phyloP scores from a whole-genome alignment of 2,113 vertebrate genomes.

The Ornithorhynchus anatinus region DNA sequence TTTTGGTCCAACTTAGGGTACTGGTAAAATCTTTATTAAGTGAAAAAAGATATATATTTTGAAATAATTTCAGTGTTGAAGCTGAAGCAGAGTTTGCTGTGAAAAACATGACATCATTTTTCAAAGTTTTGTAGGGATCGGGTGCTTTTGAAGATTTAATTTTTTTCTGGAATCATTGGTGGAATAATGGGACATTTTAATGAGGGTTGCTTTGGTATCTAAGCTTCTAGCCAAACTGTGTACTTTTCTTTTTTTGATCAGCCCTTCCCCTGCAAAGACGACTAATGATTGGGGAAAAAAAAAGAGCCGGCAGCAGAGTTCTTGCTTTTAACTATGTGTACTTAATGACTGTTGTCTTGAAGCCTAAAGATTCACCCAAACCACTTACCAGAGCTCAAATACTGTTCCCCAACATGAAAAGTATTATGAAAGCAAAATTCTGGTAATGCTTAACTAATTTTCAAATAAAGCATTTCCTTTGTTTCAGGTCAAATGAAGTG shows the following conservation, averaged over 20 bases:
- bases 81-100: neutral
- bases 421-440: rapidly evolving
- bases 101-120: neutral
- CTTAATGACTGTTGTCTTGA: too few relatives aligned
- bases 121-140: neutral
- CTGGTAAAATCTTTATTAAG: slow-evolving; percentile 4
- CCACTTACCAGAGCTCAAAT: too few relatives aligned
- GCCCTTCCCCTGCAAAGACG: too few relatives aligned
- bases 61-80: rapidly evolving
- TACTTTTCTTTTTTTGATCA: too few relatives aligned
- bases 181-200: too few relatives aligned
- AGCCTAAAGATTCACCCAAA: too few relatives aligned
- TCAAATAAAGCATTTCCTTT: neutral
- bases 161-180: neutral
- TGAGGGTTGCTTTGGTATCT: too few relatives aligned
- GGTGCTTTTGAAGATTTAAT: neutral
- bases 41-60: neutral
- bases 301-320: too few relatives aligned
- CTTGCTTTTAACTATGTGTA: too few relatives aligned
- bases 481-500: too few relatives aligned
- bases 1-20: neutral
- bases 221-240: too few relatives aligned
- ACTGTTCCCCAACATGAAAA: neutral
- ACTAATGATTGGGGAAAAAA: too few relatives aligned
- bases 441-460: rapidly evolving